These are phyloP conservation scores for Rhorus exstirpatorius DNA, from an alignment of 2,888 invertebrate species.

Conservation along the genomic window DNA sequence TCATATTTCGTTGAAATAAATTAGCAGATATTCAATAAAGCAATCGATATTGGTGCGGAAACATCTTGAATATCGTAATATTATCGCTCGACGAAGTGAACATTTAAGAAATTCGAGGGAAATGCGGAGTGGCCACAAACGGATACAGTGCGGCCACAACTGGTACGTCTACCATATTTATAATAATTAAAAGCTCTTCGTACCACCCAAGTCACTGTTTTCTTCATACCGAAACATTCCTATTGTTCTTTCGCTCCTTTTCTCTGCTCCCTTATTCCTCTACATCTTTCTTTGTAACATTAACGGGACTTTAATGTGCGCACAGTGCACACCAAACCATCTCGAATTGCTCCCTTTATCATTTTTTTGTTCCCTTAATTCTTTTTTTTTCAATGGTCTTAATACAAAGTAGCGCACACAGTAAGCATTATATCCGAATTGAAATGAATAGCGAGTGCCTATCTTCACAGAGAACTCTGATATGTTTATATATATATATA, in stretches of 20 bases:
- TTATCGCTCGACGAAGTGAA: too few species aligned
- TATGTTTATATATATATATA: constrained; percentile 15
- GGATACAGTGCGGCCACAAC: too few species aligned
- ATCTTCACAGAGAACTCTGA: constrained; percentile 20
- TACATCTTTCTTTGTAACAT: constrained; percentile 48
- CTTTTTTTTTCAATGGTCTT: constrained; percentile 21
- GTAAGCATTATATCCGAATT: constrained; percentile 47
- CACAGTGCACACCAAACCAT: constrained; percentile 29
- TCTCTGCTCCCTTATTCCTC: constrained; percentile 26
- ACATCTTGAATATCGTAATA: too few species aligned
- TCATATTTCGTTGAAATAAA: too few species aligned
- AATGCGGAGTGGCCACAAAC: too few species aligned
- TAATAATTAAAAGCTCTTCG: constrained; percentile 61
- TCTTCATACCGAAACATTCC: constrained; percentile 21
- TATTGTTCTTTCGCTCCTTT: constrained; percentile 3
- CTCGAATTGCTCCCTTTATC: constrained; percentile 34
- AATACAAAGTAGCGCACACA: constrained; percentile 43
- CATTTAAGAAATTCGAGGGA: too few species aligned
- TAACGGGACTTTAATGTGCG: constrained; percentile 52
- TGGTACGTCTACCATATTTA: too few species aligned
- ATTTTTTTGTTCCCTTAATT: background rate
- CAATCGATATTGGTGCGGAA: too few species aligned
- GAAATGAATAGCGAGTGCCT: constrained; percentile 38
- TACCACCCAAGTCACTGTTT: constrained; percentile 60
- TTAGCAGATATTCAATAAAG: too few species aligned